A percentile compares a stretch with the other conserved stretches of the same genome.
These are phyloP conservation scores for Helicoverpa assulta DNA, from an alignment of 2,888 invertebrate genomes.

Conservation along the genomic window DNA sequence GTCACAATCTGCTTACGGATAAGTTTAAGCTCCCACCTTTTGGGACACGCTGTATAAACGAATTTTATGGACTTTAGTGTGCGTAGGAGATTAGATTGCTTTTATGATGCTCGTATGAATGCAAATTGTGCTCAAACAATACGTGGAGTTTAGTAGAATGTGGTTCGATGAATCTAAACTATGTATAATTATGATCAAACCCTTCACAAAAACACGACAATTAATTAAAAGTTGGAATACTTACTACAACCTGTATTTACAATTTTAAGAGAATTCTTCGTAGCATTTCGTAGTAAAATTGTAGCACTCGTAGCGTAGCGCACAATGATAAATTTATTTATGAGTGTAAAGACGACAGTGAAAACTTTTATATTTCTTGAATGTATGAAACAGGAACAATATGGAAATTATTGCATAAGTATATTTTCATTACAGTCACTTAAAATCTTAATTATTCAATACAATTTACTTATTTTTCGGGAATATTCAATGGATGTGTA, in stretches of 20 bases:
- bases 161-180: neutral
- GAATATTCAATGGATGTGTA: no score
- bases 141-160: neutral
- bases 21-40: slow-evolving; percentile 62
- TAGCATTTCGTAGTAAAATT: slow-evolving; percentile 30
- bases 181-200: neutral
- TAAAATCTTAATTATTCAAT: no score
- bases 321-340: neutral
- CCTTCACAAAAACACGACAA: neutral
- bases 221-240: no score
- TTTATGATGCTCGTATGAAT: slow-evolving; percentile 34
- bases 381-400: no score
- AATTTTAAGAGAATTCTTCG: neutral
- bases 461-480: no score
- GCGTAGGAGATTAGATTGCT: slow-evolving; percentile 27
- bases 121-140: slow-evolving; percentile 27
- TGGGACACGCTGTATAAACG: slow-evolving; percentile 12
- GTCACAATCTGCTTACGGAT: slow-evolving; percentile 75
- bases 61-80: slow-evolving; percentile 34
- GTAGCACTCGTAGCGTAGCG: slow-evolving; percentile 15
- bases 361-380: neutral
- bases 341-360: neutral
- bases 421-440: no score
- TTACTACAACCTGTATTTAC: neutral
- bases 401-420: no score